Evolutionary conservation across 2,113 vertebrate species (phyloP).

Genomic region (Helogale parvula): DNA sequence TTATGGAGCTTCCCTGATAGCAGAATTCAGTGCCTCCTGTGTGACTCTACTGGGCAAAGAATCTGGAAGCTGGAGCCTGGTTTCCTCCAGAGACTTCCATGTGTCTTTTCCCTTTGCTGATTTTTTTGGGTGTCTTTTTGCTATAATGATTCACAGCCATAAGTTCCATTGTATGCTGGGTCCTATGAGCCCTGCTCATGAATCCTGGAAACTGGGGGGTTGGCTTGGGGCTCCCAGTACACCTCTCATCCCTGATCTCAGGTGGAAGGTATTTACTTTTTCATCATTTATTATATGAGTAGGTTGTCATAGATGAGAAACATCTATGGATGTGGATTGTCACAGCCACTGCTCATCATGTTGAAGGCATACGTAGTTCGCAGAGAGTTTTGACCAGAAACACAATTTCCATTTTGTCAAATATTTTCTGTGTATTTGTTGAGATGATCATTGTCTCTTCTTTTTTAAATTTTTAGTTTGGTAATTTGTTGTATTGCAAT

Average conservation of each 20-base stretch:
- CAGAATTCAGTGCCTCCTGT: rapidly evolving
- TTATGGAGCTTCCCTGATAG: not conserved
- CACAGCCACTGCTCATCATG: not conserved
- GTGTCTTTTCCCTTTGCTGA: not conserved
- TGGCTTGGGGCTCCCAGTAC: too few species aligned
- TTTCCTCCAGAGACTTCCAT: not conserved
- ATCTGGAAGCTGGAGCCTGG: not conserved
- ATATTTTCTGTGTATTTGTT: not conserved
- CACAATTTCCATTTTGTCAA: not conserved
- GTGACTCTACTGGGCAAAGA: not conserved
- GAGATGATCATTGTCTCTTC: not conserved
- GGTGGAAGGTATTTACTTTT: rapidly evolving
- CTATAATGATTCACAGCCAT: not conserved
- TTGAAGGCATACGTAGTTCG: not conserved
- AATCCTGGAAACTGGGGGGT: not conserved
- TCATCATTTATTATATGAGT: not conserved
- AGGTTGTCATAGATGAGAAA: not conserved
- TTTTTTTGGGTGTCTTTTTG: not conserved
- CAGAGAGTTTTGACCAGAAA: not conserved
- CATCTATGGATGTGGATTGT: not conserved
- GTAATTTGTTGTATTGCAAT: not conserved
- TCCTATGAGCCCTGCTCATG: not conserved
- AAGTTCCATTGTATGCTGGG: too few species aligned
- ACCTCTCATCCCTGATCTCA: not conserved
- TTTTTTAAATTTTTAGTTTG: not conserved